Percentiles rank a stretch among this genome's conserved stretches.
Conservation (phyloP, 2,888 invertebrate genomes). For the Uropetala carovei region DNA sequence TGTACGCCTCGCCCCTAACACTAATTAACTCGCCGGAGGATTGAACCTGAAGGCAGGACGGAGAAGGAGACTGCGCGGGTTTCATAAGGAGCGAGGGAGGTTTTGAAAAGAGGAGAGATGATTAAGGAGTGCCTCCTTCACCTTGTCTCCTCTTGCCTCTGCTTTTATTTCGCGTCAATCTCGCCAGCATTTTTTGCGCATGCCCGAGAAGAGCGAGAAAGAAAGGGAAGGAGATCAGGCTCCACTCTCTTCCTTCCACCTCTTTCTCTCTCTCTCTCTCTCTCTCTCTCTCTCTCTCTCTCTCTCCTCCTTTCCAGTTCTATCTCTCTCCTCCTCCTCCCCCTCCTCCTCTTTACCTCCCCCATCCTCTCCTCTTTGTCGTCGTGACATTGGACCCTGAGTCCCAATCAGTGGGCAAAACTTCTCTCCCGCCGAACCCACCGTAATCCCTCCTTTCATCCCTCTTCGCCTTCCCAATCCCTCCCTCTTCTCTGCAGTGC, state of each 20-base stretch:
- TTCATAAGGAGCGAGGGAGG: neutral
- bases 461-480: neutral
- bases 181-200: neutral
- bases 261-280: no score
- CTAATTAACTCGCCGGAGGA: slow-evolving; percentile 63
- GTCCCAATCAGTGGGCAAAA: neutral
- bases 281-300: no score
- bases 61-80: neutral
- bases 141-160: neutral
- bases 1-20: slow-evolving; percentile 28
- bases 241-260: no score
- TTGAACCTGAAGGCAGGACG: slow-evolving; percentile 13
- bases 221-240: neutral
- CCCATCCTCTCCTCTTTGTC: neutral
- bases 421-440: neutral
- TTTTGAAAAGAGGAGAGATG: neutral
- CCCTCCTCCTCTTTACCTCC: neutral
- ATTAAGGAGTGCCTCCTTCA: neutral
- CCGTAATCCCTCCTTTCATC: neutral
- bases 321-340: neutral
- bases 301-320: no score
- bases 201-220: neutral
- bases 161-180: neutral
- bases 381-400: neutral
- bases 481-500: neutral